Base-by-base conservation (phyloP, 2,888 invertebrate genomes). In the Unio pictorum region DNA sequence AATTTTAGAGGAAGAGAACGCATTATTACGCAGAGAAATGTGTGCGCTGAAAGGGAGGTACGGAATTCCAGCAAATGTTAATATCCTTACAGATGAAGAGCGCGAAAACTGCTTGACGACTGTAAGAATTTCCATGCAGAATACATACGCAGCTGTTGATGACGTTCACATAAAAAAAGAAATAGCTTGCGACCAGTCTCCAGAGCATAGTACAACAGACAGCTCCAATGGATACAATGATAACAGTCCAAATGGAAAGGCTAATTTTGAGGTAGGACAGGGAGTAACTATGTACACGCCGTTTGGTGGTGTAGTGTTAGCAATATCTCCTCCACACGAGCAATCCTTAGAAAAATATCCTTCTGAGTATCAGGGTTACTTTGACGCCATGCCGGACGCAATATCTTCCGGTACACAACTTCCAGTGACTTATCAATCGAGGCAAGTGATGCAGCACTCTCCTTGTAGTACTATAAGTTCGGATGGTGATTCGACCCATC, bases 1-100 rank as follows among this genome's bases (percentile, higher is more conserved):
- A n/a, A 66, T 67, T 11, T 69, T 85, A 58, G 84, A 85, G 70
- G 80, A 83, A 68, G 81, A 84, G 69, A 84, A 85, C 67, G 74
- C 73, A 3, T 60, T 84, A 28, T 69, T 84, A 17, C 72, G 75
- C 28, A 80, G 75, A 64, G 85, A 86, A 68, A 62, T 86, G 8
- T 58, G 72, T 55, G 18, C 79, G 11, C 66, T 86, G 61, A 86
- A 84, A 68, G 55, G 64, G 0, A 72, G 75, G 28, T 84, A 74
- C 58, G 81, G 82, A 34, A 68, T 86, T 18, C 80, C 84, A 11
- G 26, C 67, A 7, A 72, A 78, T 8, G 68, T 80, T 34, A 74
- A 71, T 59, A 58, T 81, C 11, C 69, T 85, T n/a, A 74, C 81
- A 3, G 71, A 72, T 5, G 73, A 79, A n/a, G 81, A 83, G 55